Conservation (phyloP, 92 coral and sea anemone genomes). For the Pocillopora meandrina region DNA sequence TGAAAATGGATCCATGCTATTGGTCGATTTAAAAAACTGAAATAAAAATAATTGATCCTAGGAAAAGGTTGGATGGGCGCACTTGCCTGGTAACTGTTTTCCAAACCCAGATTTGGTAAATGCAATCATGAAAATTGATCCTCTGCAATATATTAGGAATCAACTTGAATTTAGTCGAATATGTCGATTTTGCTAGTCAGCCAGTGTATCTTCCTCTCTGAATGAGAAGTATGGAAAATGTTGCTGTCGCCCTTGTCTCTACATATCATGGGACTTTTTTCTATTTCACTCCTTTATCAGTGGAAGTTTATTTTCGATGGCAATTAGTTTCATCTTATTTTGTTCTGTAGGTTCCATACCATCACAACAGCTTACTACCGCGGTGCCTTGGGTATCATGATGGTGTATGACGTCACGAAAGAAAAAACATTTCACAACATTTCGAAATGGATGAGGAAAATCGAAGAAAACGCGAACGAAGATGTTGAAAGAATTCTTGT, state of each 20-base stretch:
- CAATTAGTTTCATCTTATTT: not conserved
- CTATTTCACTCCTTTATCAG: not conserved
- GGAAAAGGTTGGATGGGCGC: no score
- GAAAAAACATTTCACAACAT: constrained; percentile 87
- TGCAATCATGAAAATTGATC: no score
- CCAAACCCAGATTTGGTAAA: no score
- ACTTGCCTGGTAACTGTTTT: no score
- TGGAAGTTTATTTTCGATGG: not conserved
- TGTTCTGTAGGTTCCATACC: constrained; percentile 82
- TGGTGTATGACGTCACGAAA: constrained; percentile 96
- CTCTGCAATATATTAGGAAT: no score
- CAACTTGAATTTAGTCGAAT: no score
- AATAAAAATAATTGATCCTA: no score
- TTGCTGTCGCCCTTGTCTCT: no score
- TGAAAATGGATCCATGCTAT: no score
- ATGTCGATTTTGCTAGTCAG: no score
- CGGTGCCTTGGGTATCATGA: constrained; percentile 97
- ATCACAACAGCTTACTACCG: constrained; percentile 98
- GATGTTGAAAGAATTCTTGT: constrained; percentile 92
- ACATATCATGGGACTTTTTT: not conserved
- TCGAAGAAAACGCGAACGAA: constrained; percentile 97
- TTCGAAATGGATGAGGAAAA: constrained; percentile 92
- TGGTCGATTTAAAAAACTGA: no score
- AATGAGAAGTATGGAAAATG: not conserved
- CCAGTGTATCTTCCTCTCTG: not conserved